Base-by-base conservation (phyloP, 1,140 invertebrate species). In the Mycetomoellerius zeteki region DNA sequence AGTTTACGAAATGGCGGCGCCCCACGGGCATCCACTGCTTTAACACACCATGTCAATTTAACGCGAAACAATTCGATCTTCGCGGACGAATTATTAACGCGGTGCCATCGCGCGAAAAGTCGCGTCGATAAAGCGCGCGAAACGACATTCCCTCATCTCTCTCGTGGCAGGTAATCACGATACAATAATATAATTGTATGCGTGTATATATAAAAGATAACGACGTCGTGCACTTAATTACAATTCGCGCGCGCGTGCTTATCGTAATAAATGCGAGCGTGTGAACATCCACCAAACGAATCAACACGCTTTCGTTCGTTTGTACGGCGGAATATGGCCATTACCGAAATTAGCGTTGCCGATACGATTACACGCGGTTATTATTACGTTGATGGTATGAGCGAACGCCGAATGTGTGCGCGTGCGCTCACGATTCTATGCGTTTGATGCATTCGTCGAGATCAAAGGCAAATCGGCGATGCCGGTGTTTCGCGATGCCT, bases 271-370 rank as follows among this genome's bases (percentile, higher is more conserved):
- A n/a, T 19, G 5, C 1, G 27, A 16, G 10, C 3, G 19, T 21
- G 47, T 24, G 33, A n/a, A 37, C 33, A n/a, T 52, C 8, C 1
- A 4, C 16, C 12, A 16, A 86, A 64, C 43, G 76, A 82, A 76
- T 24, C 52, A 19, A 30, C 30, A 58, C 52, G 75, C 72, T 75
- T 85, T 56, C 56, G 43, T 78, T 67, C 30, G 60, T 67, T 78
- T 52, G 62, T 50, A 43, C 71, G 52, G n/a, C 71, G 77, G 58
- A 52, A 77, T 85, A 87, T 60, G 86, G 72, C 76, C 76, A 82
- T 86, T 88, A 86, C 60, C 72, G 77, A 88, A 89, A 91, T 91
- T 85, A 88, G 33, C 58, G n/a, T 56, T 64, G 73, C 50, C 76
- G 81, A 91, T 85, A 82, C 58, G 54, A 85, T 87, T 90, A 64